Evolutionary conservation across 1,140 invertebrate genomes (phyloP), one percentile per base, ranked within the genome.

Genomic region (Halictus rubicundus): DNA sequence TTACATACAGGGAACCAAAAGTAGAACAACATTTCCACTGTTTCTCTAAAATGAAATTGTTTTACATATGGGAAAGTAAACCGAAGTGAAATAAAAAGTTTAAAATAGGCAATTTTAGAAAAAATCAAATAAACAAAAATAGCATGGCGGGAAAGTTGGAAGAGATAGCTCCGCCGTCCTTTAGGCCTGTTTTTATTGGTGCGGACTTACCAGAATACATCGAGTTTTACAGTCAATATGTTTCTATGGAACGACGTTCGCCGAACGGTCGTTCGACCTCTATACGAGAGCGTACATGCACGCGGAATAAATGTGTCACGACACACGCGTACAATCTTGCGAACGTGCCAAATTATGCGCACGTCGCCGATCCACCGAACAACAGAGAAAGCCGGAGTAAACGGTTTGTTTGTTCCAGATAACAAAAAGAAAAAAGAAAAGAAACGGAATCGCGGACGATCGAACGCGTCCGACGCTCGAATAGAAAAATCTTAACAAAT

Each of bases 101-200:
- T n/a, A n/a, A n/a, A n/a, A n/a, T n/a, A n/a, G 7, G 3, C 39
- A 0, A 8, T 52, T 52, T 16, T 14, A 16, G 3, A 54, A 54
- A 1, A 6, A 54, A 21, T 54, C 0, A 16, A 54, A 54, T 54
- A 7, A n/a, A 54, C 5, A 21, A 16, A 4, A 19, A 21, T 54
- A 2, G 42, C 0, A 9, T 9, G 14, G 9, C 42, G 14, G 42
- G 10, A 46, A 12, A 46, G 2, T 46, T 14, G 2, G 42, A 46
- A 10, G 42, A 12, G 10, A 46, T 14, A 46, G 42, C 2, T 14
- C 42, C 10, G 42, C 8, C 2, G 66, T 83, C 32, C 37, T 60
- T 88, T 87, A 88, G 81, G 87, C 84, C 87, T 68, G 77, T 49
- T 86, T 89, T 88, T 88, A 88, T 88, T 88, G 82, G 75, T 89